Evolutionary conservation across 2,797 vertebrate species (phyloP).

Genomic region (Melanotaenia nigrans): DNA sequence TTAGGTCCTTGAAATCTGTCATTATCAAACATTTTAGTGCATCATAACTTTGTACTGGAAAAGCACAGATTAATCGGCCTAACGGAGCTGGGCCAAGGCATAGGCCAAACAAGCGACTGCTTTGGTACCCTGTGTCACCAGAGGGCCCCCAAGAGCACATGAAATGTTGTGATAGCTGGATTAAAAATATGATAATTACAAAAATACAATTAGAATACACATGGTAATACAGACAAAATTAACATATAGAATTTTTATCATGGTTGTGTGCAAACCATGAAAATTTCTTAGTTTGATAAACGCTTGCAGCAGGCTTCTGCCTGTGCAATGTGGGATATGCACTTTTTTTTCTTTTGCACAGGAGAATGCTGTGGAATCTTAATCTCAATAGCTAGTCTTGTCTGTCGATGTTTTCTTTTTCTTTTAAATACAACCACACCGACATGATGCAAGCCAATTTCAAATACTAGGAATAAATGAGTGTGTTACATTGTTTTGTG

Average conservation of each 20-base stretch:
- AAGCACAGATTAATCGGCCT: background rate
- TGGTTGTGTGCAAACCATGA: background rate
- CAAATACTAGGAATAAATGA: no score
- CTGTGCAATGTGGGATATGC: background rate
- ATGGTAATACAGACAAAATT: background rate
- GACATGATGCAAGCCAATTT: no score
- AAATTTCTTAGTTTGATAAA: background rate
- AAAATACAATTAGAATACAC: background rate
- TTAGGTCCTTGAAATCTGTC: slow-evolving; percentile 44
- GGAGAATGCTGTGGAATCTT: no score
- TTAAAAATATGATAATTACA: background rate
- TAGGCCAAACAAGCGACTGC: background rate
- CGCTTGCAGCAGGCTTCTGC: no score
- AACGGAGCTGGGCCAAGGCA: background rate
- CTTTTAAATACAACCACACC: no score
- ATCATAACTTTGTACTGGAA: background rate
- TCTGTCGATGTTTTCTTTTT: no score
- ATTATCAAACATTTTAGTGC: background rate
- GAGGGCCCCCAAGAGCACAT: background rate
- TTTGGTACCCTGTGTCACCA: background rate
- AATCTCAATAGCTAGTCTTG: no score
- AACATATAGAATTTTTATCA: background rate
- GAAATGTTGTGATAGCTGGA: background rate
- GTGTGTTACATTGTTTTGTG: no score
- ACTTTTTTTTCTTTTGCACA: background rate